Evolutionary conservation across 2,888 invertebrate genomes (phyloP), one percentile per base, ranked within the genome.

Genomic region (Drosophila lutescens): DNA sequence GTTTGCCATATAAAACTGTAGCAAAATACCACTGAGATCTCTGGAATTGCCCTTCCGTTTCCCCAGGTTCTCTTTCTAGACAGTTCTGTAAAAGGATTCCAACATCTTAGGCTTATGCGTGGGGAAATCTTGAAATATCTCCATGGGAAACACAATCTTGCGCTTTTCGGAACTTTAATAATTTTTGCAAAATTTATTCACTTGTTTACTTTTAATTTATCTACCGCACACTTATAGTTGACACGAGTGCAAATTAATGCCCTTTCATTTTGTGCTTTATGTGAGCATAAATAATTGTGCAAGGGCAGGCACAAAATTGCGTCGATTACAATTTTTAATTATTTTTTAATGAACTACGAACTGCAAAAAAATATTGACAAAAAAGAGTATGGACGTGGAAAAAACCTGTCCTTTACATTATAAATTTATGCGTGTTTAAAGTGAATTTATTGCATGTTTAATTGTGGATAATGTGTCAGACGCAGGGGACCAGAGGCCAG

Each of bases 181-280:
- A 56, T 69, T 59, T 61, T 68, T 68, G 13, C 26, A 38, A 62
- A 76, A 74, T 80, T 60, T 79, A 81, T 82, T 56, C 59, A 75
- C 75, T 74, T 79, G 73, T 88, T 82, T 79, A 65, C 59, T 78
- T 82, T 84, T 84, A 84, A 84, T 84, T 88, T 84, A 88, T 84
- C 69, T 79, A 80, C 86, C 80, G 73, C 54, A 68, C 76, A 79
- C 88, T 84, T 88, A 88, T 74, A 80, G 83, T 88, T 76, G 88
- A 84, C 83, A 86, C 47, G 54, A 76, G 46, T 47, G 76, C 74
- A 86, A 88, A 88, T 84, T 86, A 84, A 83, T 84, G 78, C 83
- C 86, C 67, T 84, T 84, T 88, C 86, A 86, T 88, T 88, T 86
- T 75, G 80, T 86, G 71, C 74, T 82, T 86, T 79, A 82, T 83